These are phyloP conservation scores for Pharmacophagus antenor DNA, from an alignment of 2,888 invertebrate species.

Conservation along the genomic window DNA sequence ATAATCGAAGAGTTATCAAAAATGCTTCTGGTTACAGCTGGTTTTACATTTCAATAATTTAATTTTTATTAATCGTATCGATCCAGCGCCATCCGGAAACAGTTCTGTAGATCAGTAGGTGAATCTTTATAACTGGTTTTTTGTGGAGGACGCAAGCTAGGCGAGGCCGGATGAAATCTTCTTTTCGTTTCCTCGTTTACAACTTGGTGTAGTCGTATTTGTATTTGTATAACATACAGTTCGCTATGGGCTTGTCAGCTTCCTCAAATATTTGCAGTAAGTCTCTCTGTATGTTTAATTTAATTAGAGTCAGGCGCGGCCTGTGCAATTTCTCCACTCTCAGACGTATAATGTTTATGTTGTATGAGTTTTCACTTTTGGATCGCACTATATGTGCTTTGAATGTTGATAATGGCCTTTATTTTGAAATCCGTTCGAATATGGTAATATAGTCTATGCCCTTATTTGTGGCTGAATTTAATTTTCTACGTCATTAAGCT, in stretches of 20 bases:
- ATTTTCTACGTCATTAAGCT: background rate
- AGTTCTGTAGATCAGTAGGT: conserved; percentile 68
- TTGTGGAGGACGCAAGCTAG: conserved; percentile 48
- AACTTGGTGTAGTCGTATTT: conserved; percentile 28
- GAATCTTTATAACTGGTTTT: conserved; percentile 66
- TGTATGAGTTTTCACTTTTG: conserved; percentile 52
- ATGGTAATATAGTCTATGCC: conserved; percentile 16
- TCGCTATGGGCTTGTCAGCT: conserved; percentile 42
- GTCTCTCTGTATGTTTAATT: conserved; percentile 47
- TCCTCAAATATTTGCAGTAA: conserved; percentile 41
- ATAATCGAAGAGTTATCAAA: conserved; percentile 48
- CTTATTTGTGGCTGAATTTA: background rate
- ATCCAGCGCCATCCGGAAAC: conserved; percentile 52
- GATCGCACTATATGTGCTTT: conserved; percentile 49
- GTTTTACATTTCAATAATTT: conserved; percentile 25
- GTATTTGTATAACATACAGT: conserved; percentile 35
- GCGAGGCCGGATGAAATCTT: conserved; percentile 57
- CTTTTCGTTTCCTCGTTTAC: conserved; percentile 55
- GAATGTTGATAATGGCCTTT: conserved; percentile 28
- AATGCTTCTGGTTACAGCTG: conserved; percentile 28
- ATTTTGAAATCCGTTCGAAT: conserved; percentile 4
- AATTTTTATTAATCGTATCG: conserved; percentile 29
- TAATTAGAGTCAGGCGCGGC: conserved; percentile 50
- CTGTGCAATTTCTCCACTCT: conserved; percentile 39
- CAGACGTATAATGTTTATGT: conserved; percentile 37